These are phyloP conservation scores for Isoperla grammatica DNA, from an alignment of 2,888 invertebrate genomes.

Conservation along the genomic window DNA sequence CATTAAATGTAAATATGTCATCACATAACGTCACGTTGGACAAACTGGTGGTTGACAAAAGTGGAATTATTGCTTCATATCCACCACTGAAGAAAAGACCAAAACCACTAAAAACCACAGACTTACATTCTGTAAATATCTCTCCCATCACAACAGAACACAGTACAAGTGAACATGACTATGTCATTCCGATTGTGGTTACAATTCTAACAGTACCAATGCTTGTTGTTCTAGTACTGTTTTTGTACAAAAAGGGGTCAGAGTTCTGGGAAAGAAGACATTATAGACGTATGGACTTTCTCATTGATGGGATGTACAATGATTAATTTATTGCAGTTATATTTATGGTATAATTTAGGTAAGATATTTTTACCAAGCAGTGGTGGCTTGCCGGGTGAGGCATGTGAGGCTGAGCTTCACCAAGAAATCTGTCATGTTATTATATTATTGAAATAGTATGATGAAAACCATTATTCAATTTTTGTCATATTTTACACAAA, in stretches of 20 bases:
- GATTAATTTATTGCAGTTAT: conserved; percentile 55
- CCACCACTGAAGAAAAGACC: conserved; percentile 12
- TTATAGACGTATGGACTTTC: conserved; percentile 81
- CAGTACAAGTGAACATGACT: conserved; percentile 43
- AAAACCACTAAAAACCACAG: neutral
- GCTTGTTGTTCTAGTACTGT: conserved; percentile 60
- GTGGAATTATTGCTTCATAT: neutral
- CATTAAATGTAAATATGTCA: neutral
- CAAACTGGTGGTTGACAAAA: too few species aligned
- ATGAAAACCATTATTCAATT: too few species aligned
- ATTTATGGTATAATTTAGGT: too few species aligned
- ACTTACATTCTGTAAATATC: neutral
- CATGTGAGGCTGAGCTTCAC: too few species aligned
- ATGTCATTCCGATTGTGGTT: conserved; percentile 68
- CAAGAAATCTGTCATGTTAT: too few species aligned
- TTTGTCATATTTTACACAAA: too few species aligned
- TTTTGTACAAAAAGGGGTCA: conserved; percentile 62
- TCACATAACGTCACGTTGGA: neutral
- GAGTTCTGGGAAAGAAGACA: conserved; percentile 84
- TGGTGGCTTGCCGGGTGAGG: too few species aligned
- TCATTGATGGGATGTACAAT: conserved; percentile 86
- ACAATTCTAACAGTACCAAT: conserved; percentile 69
- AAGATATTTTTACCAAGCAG: too few species aligned
- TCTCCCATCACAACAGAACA: neutral
- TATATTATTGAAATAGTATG: too few species aligned